These are phyloP conservation scores for Aplochiton taeniatus DNA, from an alignment of 2,797 vertebrate species.

Conservation along the genomic window DNA sequence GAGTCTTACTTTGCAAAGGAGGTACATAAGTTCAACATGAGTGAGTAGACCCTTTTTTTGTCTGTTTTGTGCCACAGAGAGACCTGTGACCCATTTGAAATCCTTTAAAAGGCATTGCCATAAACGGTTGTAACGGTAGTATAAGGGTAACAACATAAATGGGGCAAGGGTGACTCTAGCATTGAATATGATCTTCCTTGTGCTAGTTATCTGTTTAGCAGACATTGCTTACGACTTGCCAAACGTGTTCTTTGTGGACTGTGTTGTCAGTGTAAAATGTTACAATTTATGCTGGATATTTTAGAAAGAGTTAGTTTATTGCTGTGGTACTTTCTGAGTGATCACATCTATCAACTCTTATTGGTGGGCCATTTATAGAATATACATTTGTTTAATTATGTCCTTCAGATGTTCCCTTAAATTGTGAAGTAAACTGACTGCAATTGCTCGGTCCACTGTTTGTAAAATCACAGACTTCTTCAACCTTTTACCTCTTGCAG, in stretches of 20 bases:
- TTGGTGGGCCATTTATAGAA: constrained; percentile 17
- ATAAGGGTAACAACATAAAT: no score
- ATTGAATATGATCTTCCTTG: no score
- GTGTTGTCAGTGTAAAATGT: not conserved
- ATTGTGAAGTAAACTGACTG: constrained; percentile 19
- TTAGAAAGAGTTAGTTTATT: not conserved
- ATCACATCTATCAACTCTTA: constrained; percentile 1
- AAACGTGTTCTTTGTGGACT: no score
- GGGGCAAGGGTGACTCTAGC: no score
- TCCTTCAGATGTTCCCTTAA: constrained; percentile 5
- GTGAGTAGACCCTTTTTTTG: not conserved
- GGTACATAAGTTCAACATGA: constrained; percentile 71
- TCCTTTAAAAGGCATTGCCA: no score
- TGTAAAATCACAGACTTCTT: constrained; percentile 3
- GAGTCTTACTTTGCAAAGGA: constrained; percentile 81
- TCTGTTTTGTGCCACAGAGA: no score
- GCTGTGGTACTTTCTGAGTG: not conserved
- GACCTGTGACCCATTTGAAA: no score
- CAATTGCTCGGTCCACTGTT: constrained; percentile 9
- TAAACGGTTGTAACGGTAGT: no score
- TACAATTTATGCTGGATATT: not conserved
- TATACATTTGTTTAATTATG: constrained; percentile 21
- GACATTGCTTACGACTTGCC: no score
- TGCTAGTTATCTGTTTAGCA: no score
- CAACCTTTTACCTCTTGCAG: constrained; percentile 14